Percentiles rank a stretch among this genome's conserved stretches.
These are phyloP conservation scores for Sylvicapra grimmia DNA, from an alignment of 2,113 vertebrate species.

Conservation along the genomic window DNA sequence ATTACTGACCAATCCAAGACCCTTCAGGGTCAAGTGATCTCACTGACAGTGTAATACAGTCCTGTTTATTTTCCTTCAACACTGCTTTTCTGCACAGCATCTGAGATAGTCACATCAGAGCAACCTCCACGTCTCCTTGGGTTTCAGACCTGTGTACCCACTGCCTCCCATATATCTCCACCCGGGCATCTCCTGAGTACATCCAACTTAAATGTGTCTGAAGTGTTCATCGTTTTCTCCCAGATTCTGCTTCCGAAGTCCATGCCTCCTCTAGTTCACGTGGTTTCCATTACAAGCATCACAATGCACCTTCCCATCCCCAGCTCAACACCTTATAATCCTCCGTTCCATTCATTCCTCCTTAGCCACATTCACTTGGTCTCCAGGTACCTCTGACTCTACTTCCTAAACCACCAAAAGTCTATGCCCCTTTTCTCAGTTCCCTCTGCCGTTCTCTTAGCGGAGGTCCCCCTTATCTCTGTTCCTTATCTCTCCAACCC, in stretches of 20 bases:
- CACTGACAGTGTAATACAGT: background rate
- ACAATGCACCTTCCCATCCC: rapidly evolving
- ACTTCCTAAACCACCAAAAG: background rate
- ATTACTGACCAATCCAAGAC: background rate
- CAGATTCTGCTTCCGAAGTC: background rate
- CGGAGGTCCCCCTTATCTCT: background rate
- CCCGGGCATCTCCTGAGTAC: background rate
- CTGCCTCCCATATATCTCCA: background rate
- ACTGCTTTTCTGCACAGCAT: background rate
- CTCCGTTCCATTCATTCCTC: background rate
- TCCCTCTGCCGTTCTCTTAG: background rate
- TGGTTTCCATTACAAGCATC: background rate
- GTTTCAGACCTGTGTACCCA: background rate
- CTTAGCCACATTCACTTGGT: background rate
- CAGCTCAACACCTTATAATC: background rate
- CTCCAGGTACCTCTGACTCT: background rate
- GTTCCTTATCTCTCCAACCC: background rate
- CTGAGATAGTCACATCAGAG: background rate
- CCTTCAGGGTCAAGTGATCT: background rate
- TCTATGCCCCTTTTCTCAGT: background rate
- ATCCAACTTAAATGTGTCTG: too few relatives aligned
- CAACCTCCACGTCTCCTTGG: background rate
- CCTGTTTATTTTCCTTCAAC: background rate
- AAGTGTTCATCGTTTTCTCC: background rate
- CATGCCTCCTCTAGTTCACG: background rate